Conservation (phyloP, 2,113 vertebrate genomes). For the Aix galericulata region DNA sequence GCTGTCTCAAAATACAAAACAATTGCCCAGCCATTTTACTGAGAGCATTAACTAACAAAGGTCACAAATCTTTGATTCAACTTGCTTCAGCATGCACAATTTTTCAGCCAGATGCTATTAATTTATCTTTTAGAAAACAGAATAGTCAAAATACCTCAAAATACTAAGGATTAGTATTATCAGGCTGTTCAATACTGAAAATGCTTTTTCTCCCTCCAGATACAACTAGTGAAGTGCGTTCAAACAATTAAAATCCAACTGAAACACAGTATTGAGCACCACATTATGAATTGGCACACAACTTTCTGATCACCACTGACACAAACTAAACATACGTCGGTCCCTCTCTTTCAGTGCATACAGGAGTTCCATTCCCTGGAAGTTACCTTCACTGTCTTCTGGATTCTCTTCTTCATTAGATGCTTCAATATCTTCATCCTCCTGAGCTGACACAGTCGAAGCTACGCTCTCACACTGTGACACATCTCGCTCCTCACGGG, state of each 20-base stretch:
- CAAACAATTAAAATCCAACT: neutral
- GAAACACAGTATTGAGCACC: neutral
- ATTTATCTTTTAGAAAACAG: neutral
- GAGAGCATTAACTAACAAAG: neutral
- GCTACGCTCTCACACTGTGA: conserved; percentile 94
- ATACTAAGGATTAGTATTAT: neutral
- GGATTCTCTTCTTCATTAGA: conserved; percentile 93
- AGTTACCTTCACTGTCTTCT: conserved; percentile 94
- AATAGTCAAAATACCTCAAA: neutral
- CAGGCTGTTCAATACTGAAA: neutral
- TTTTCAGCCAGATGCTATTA: neutral
- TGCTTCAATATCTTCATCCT: conserved; percentile 87
- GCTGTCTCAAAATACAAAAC: neutral
- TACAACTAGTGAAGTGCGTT: neutral
- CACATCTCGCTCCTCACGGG: conserved; percentile 89
- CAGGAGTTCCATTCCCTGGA: neutral
- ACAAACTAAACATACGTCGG: neutral
- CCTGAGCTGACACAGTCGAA: conserved; percentile 89
- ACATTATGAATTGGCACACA: neutral
- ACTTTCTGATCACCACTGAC: neutral
- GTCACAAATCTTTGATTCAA: neutral
- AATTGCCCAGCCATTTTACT: neutral
- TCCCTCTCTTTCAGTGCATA: neutral
- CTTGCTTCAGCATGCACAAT: neutral
- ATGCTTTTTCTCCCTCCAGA: neutral